Base-by-base conservation (phyloP, 2,797 vertebrate genomes). In the Etheostoma nigrum region DNA sequence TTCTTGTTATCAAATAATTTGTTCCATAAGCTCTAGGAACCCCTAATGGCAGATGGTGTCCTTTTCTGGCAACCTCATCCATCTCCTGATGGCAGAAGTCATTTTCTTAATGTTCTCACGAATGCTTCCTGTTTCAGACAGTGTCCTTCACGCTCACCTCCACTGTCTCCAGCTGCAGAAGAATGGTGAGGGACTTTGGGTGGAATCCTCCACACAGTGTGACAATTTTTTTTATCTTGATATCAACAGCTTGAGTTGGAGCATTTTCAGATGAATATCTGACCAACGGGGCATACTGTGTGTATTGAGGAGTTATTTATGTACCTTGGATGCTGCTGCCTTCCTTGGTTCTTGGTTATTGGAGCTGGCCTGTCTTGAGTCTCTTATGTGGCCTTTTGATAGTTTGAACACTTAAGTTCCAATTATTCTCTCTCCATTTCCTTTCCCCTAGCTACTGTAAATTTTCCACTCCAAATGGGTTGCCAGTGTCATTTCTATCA, bases 91-190 rank as follows among this genome's bases (percentile, higher is more conserved):
- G 88, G 91, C 85, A 90, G 86, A 75, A 92, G 82, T 79, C 78
- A 87, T 91, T 93, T 87, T 74, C 82, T 80, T 91, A 89, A 88
- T 87, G 87, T 81, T 83, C 83, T 86, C 75, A 76, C 82, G 78
- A 89, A 84, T 72, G 83, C 85, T 86, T 89, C 60, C 40, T 82
- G 70, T 88, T 85, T 87, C 82, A 85, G 71, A 76, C 72, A 53
- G 65, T 83, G 86, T 87, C 91, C 88, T 90, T 91, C 78, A 68
- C 12, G 21, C 52, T 88, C 72, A 88, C 86, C 88, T 86, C 63
- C 5, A 30, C 77, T 82, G 81, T 87, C 87, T 79, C 70, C 52
- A 69, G 53, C 58, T 54, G 64, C 78, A 74, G 33, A 16, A 6
- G 49, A 74, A 33, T 63, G 65, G 18, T 74, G 75, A 85, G 60